A percentile compares a stretch with the other conserved stretches of the same genome.
Conservation (phyloP, 2,113 vertebrate species). For the Alexandromys fortis region DNA sequence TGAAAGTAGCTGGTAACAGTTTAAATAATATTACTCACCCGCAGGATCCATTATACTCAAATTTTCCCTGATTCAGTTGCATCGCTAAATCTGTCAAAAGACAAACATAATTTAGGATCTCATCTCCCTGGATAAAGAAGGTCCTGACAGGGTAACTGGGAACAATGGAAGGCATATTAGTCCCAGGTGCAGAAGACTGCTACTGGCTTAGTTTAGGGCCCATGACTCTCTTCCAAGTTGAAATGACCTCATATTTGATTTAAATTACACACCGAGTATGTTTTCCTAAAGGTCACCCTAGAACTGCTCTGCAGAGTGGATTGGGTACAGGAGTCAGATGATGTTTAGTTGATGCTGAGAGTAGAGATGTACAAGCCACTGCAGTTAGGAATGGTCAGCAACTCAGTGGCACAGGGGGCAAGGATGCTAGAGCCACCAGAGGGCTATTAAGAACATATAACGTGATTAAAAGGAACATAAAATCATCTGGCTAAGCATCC, state of each 20-base stretch:
- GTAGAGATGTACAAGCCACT: background rate
- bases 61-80: constrained; percentile 99
- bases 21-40: constrained; percentile 91
- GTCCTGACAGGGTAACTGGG: constrained; percentile 18
- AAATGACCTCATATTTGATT: constrained; percentile 30
- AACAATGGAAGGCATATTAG: constrained; percentile 45
- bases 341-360: background rate
- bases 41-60: constrained; percentile 98
- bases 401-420: background rate
- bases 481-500: background rate
- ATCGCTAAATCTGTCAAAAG: constrained; percentile 95
- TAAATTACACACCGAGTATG: background rate
- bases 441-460: background rate
- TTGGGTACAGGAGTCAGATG: background rate
- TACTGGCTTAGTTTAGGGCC: background rate
- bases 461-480: background rate
- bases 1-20: constrained; percentile 61
- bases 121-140: constrained; percentile 60
- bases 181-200: background rate
- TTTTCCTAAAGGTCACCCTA: constrained; percentile 20
- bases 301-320: constrained; percentile 7
- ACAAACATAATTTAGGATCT: constrained; percentile 80
- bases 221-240: background rate
- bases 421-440: background rate
- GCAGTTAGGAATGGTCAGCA: rapidly evolving